These are phyloP conservation scores for Samia ricini DNA, from an alignment of 1,140 invertebrate genomes.

Conservation along the genomic window DNA sequence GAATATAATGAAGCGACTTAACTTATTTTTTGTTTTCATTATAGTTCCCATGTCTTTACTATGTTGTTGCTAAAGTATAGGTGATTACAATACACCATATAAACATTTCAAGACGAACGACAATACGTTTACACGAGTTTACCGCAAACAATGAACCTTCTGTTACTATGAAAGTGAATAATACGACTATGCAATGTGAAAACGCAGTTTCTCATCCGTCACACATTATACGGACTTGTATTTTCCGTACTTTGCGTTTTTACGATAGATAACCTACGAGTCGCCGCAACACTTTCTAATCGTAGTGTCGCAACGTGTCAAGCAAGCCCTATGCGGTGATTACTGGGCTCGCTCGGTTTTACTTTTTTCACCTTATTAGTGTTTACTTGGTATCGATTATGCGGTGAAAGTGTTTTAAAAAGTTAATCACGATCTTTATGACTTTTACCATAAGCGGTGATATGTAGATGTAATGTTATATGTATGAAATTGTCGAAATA, in stretches of 20 bases:
- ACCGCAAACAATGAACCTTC: neutral
- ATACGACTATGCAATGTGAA: constrained; percentile 14
- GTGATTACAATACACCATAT: neutral
- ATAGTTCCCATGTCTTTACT: neutral
- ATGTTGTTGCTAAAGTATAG: neutral
- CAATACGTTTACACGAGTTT: neutral
- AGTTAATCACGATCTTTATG: neutral
- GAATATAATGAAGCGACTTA: too few relatives aligned
- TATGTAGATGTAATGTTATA: too few relatives aligned
- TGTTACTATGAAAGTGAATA: neutral
- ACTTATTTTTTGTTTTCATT: too few relatives aligned
- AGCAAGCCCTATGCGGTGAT: constrained; percentile 11
- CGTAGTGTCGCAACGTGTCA: neutral
- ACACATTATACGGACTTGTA: constrained; percentile 19
- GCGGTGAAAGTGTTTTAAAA: constrained; percentile 61
- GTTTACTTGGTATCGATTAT: constrained; percentile 50
- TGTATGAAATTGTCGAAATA: too few relatives aligned
- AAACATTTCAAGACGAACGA: neutral
- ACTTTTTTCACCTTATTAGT: constrained; percentile 48
- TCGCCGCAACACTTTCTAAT: constrained; percentile 38
- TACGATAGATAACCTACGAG: constrained; percentile 16
- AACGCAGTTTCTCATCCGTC: constrained; percentile 31
- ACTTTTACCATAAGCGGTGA: too few relatives aligned
- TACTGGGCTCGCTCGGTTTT: constrained; percentile 11
- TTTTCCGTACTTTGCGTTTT: constrained; percentile 30